phyloP scores from a whole-genome alignment of 2,113 vertebrate species.

The Leptodactylus fuscus region DNA sequence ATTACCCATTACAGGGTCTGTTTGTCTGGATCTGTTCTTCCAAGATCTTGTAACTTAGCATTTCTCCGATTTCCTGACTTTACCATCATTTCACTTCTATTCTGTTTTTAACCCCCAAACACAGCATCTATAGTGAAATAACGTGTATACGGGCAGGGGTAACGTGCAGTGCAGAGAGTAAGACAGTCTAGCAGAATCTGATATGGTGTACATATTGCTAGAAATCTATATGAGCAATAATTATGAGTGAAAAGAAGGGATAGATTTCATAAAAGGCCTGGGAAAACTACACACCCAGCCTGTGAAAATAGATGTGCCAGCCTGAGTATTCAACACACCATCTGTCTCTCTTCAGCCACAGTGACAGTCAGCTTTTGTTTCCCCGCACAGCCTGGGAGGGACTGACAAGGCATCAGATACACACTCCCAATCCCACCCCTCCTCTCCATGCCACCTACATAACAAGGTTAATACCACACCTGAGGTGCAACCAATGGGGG shows the following conservation, averaged over 20 bases:
- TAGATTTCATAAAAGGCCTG: slow-evolving; percentile 58
- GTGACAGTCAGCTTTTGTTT: slow-evolving; percentile 57
- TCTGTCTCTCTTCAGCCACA: slow-evolving; percentile 50
- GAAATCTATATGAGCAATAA: slow-evolving; percentile 51
- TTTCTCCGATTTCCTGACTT: no score
- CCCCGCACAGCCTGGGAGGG: slow-evolving; percentile 27
- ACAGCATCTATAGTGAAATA: no score
- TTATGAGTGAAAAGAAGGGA: slow-evolving; percentile 41
- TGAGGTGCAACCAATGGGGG: slow-evolving; percentile 51
- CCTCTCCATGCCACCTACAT: slow-evolving; percentile 53
- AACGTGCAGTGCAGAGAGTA: no score
- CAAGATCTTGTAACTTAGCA: no score
- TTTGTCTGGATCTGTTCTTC: no score
- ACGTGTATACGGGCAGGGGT: no score
- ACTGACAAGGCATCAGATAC: slow-evolving; percentile 44
- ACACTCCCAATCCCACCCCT: slow-evolving; percentile 35
- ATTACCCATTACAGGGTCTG: no score
- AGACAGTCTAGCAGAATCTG: slow-evolving; percentile 18
- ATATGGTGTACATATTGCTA: slow-evolving; percentile 35
- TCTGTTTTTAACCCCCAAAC: no score
- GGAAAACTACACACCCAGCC: slow-evolving; percentile 50
- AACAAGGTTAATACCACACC: slow-evolving; percentile 61
- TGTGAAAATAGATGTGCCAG: slow-evolving; percentile 59
- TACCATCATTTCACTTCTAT: no score
- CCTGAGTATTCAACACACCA: slow-evolving; percentile 56